phyloP scores from a whole-genome alignment of 2,797 vertebrate species.

The Micropoecilia bifurca region DNA sequence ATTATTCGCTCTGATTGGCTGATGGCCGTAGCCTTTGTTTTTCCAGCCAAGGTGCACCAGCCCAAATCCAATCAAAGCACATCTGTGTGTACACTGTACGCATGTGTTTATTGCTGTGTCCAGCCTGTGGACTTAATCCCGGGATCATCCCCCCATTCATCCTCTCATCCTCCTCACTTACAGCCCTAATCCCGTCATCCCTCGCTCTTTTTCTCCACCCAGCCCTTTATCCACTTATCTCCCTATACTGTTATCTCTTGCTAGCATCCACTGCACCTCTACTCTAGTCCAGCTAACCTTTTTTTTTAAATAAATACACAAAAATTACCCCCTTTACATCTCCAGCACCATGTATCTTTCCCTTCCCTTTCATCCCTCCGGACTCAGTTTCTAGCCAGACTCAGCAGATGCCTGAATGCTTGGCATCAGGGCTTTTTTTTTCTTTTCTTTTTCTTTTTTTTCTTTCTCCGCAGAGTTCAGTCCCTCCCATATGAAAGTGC shows the following conservation, averaged over 20 bases:
- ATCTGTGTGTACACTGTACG: constrained; percentile 62
- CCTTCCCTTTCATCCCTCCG: constrained; percentile 58
- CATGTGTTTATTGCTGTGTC: constrained; percentile 70
- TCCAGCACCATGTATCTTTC: constrained; percentile 42
- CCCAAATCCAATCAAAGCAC: constrained; percentile 46
- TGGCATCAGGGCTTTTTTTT: constrained; percentile 76
- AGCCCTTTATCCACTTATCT: constrained; percentile 77
- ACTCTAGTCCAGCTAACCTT: constrained; percentile 24
- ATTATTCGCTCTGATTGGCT: constrained; percentile 43
- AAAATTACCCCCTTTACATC: constrained; percentile 4
- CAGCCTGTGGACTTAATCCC: constrained; percentile 75
- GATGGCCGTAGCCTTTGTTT: constrained; percentile 27
- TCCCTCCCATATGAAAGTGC: constrained; percentile 75
- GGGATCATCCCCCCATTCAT: constrained; percentile 82
- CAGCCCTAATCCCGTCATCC: constrained; percentile 80
- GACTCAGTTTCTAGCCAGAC: constrained; percentile 68
- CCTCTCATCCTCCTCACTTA: constrained; percentile 81
- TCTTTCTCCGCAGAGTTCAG: constrained; percentile 70
- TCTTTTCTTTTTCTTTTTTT: constrained; percentile 48
- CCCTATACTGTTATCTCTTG: constrained; percentile 72
- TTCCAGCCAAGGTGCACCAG: constrained; percentile 44
- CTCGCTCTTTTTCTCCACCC: constrained; percentile 61
- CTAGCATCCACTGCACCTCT: constrained; percentile 57
- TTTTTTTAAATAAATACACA: not conserved
- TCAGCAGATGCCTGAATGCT: constrained; percentile 81